A percentile compares a stretch with the other conserved stretches of the same genome.
Evolutionary conservation across 2,113 vertebrate species (phyloP).

Genomic region (Fregata magnificens): DNA sequence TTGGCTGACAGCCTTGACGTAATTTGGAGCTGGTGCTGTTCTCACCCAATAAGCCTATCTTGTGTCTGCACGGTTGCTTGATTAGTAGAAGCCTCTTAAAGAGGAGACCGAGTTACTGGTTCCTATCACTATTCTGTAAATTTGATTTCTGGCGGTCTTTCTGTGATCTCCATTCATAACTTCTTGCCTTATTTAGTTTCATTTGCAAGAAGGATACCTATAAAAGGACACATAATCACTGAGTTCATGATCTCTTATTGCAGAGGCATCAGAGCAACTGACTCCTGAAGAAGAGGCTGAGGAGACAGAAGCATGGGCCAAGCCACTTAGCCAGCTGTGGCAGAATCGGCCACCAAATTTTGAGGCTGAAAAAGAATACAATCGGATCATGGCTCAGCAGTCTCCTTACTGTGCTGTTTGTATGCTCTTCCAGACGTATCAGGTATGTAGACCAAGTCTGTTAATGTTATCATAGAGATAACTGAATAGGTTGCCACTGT

Average conservation of each 20-base stretch:
- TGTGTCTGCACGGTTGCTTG: background rate
- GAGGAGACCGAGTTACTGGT: background rate
- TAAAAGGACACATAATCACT: background rate
- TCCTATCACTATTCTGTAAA: background rate
- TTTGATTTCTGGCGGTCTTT: background rate
- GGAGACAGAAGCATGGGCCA: constrained; percentile 92
- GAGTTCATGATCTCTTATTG: background rate
- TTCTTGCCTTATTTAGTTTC: background rate
- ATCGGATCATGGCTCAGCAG: constrained; percentile 83
- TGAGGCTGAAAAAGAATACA: constrained; percentile 89
- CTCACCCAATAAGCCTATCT: background rate
- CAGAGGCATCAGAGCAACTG: constrained; percentile 84
- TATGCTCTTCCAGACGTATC: constrained; percentile 89
- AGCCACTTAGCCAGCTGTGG: constrained; percentile 88
- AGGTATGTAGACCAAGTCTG: constrained; percentile 73
- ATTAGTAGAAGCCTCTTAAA: background rate
- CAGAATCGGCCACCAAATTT: constrained; percentile 87
- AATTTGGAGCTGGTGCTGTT: background rate
- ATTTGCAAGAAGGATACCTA: background rate
- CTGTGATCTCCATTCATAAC: background rate
- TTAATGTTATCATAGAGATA: background rate
- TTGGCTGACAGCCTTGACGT: background rate
- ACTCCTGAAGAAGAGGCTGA: constrained; percentile 84
- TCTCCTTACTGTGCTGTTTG: constrained; percentile 92
- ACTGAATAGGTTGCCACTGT: background rate